Percentiles rank a stretch among this genome's conserved stretches.
phyloP scores from a whole-genome alignment of 2,113 vertebrate species.

The Sphyrna mokarran region DNA sequence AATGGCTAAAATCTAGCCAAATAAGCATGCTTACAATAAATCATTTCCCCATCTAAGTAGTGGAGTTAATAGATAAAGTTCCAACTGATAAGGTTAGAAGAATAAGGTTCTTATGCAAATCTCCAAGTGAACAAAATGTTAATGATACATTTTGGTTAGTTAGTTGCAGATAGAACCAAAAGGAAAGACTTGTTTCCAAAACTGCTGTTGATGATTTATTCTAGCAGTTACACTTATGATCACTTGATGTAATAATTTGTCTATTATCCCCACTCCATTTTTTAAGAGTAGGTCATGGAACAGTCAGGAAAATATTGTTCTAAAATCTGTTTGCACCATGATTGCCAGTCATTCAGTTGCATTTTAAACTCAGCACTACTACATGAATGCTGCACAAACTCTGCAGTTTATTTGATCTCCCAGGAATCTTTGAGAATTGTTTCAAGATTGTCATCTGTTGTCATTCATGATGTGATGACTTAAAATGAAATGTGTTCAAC shows the following conservation, averaged over 20 bases:
- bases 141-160: not conserved
- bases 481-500: not conserved
- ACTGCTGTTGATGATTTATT: not conserved
- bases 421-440: not conserved
- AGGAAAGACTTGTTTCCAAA: not conserved
- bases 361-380: not conserved
- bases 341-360: not conserved
- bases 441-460: not conserved
- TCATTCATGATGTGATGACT: not conserved
- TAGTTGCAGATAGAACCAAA: not conserved
- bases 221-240: not conserved
- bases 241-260: not conserved
- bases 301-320: not conserved
- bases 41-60: not conserved
- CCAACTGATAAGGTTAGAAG: not conserved
- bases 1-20: not conserved
- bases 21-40: not conserved
- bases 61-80: not conserved
- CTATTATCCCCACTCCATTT: not conserved
- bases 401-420: not conserved
- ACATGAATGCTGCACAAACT: not conserved
- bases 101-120: not conserved
- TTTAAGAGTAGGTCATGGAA: not conserved
- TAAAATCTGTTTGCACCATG: not conserved
- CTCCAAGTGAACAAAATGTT: not conserved